Evolutionary conservation across 2,888 invertebrate species (phyloP), one percentile per base, ranked within the genome.

Genomic region (Pseudanteris insignis): DNA sequence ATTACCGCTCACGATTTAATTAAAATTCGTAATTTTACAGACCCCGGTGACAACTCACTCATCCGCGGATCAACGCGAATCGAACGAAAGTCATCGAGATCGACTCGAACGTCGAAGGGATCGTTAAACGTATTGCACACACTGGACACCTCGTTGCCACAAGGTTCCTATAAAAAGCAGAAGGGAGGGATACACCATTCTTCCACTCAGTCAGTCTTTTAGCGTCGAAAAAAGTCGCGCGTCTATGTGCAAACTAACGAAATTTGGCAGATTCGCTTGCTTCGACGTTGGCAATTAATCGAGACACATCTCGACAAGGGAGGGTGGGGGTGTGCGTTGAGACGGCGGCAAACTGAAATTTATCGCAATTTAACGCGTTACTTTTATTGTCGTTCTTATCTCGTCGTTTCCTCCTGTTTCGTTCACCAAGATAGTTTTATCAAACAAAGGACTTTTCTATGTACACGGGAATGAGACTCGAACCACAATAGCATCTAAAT

Each of bases 151-250:
- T 36, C 15, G 41, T 41, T 30, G 53, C 36, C 48, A 33, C 40
- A 50, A 50, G 18, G 37, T 47, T 47, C 30, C 33, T 33, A 13
- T 11, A n/a, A n/a, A n/a, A n/a, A n/a, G n/a, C n/a, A n/a, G n/a
- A n/a, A 12, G 12, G 21, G 24, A 25, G 12, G 12, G 14, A 28
- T 29, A 7, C 9, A 13, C 26, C 15, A 2, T 34, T 14, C 30
- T 48, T 34, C 21, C 29, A 36, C 37, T 26, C 28, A 11, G 33
- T 60, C 60, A 53, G 53, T 60, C 60, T 53, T 54, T 47, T 48
- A 13, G 14, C 34, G 32, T 40, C 40, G 40, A 33, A 44, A 25
- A 41, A 30, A 25, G 41, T 48, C 15, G 36, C 25, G 34, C 30
- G 12, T 25, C 14, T 36, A 14, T 15, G 40, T 43, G 43, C 53